phyloP scores from a whole-genome alignment of 1,140 invertebrate genomes.

The Drosophila eugracilis region DNA sequence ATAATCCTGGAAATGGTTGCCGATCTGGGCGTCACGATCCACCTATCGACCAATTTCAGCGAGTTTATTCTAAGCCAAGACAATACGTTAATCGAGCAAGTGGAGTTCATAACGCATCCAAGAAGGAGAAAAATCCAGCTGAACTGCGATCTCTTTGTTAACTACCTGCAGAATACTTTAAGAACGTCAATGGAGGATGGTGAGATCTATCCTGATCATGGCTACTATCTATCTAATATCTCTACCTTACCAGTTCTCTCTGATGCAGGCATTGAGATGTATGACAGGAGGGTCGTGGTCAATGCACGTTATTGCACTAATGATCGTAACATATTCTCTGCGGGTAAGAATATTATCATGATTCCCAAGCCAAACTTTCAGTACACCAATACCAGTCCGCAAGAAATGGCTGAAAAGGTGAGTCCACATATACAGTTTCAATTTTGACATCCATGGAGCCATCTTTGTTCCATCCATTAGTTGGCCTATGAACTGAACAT shows the following conservation, averaged over 20 bases:
- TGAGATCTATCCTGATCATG: not conserved
- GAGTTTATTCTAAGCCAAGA: not conserved
- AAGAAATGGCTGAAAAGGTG: conserved; percentile 61
- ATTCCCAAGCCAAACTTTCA: conserved; percentile 35
- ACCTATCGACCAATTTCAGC: conserved; percentile 9
- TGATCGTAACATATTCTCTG: conserved; percentile 57
- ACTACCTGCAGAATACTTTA: conserved; percentile 30
- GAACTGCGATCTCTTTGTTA: conserved; percentile 53
- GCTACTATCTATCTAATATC: not conserved
- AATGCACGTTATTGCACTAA: conserved; percentile 44
- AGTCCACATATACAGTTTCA: fast-evolving
- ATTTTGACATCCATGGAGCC: not conserved
- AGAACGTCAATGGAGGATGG: not conserved
- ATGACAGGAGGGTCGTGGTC: conserved; percentile 36
- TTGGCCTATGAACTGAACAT: conserved; percentile 19
- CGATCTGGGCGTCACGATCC: conserved; percentile 45
- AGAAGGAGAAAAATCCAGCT: not conserved
- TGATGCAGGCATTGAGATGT: conserved; percentile 1
- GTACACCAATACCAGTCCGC: conserved; percentile 24
- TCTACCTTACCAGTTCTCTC: conserved; percentile 17
- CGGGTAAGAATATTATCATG: conserved; percentile 33
- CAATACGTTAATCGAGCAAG: conserved; percentile 20
- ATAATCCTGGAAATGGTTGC: conserved; percentile 49
- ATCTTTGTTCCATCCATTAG: too few relatives aligned
- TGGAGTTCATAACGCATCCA: conserved; percentile 18